Percentiles rank a stretch among this genome's conserved stretches.
These are phyloP conservation scores for Melipona beecheii DNA, from an alignment of 2,888 invertebrate genomes.

Conservation along the genomic window DNA sequence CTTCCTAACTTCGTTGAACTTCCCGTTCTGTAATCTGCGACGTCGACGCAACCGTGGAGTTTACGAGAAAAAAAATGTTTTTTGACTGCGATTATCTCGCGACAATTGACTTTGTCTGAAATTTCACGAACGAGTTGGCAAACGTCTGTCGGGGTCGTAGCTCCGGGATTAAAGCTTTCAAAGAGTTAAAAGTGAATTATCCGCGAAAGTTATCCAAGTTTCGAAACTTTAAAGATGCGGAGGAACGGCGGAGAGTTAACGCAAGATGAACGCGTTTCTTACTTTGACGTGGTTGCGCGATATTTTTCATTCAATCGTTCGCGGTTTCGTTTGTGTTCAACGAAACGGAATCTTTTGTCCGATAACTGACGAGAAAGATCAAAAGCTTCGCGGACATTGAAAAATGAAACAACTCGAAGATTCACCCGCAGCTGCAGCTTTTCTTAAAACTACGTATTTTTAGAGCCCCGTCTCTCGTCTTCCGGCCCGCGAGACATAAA, in stretches of 20 bases:
- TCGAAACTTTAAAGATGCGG: background rate
- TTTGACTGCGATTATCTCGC: too few relatives aligned
- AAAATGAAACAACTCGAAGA: conserved; percentile 33
- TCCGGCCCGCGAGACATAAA: too few relatives aligned
- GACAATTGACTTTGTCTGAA: too few relatives aligned
- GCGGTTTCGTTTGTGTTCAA: background rate
- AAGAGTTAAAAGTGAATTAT: background rate
- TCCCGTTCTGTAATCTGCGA: too few relatives aligned
- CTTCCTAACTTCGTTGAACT: too few relatives aligned
- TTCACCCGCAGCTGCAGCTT: background rate
- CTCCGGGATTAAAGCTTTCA: background rate
- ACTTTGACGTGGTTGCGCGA: background rate
- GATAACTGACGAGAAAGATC: conserved; percentile 18
- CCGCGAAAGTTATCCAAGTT: too few relatives aligned
- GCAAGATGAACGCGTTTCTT: background rate
- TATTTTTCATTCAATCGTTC: background rate
- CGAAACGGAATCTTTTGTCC: background rate
- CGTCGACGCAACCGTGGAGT: too few relatives aligned
- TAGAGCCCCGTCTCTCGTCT: background rate
- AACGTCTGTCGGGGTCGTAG: too few relatives aligned
- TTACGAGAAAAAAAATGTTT: too few relatives aligned
- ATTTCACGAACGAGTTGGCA: too few relatives aligned
- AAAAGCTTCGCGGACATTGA: conserved; percentile 8
- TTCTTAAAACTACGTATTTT: conserved; percentile 2
- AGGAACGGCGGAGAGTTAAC: background rate